phyloP scores from a whole-genome alignment of 2,113 vertebrate genomes.

The Oreocharis arfaki region DNA sequence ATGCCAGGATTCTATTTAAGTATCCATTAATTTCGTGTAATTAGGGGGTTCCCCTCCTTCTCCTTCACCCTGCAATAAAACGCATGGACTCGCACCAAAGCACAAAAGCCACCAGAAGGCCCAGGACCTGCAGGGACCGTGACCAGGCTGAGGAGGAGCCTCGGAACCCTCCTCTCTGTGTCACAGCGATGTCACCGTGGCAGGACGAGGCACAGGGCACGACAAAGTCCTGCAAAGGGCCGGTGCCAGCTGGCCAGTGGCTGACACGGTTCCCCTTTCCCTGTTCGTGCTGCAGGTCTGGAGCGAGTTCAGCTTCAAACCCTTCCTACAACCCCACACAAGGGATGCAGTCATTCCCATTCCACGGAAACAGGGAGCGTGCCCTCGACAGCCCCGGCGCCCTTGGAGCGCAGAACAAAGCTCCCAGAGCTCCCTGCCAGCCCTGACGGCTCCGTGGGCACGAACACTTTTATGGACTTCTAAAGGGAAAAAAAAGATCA shows the following conservation, averaged over 20 bases:
- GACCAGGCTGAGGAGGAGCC: not conserved
- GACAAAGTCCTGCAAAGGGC: rapidly evolving
- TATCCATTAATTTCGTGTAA: not conserved
- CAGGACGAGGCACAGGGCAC: rapidly evolving
- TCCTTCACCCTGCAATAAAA: not conserved
- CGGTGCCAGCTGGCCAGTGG: not conserved
- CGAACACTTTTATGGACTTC: conserved; percentile 9
- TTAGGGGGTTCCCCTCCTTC: not conserved
- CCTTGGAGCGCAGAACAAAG: conserved; percentile 9
- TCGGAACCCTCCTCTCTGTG: not conserved
- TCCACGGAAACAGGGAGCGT: not conserved
- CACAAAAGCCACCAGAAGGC: not conserved
- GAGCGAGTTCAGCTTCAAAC: not conserved
- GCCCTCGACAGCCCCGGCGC: not conserved
- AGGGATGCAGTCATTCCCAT: not conserved
- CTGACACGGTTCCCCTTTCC: not conserved
- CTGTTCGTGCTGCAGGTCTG: not conserved
- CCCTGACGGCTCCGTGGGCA: not conserved
- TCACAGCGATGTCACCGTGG: not conserved
- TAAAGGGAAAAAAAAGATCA: conserved; percentile 2
- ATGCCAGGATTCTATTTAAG: rapidly evolving
- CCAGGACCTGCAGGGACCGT: rapidly evolving
- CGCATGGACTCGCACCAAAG: not conserved
- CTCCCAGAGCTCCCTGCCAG: not conserved
- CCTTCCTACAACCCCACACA: not conserved